Base-by-base conservation (phyloP, 1,140 invertebrate genomes). In the Pentalonia nigronervosa region DNA sequence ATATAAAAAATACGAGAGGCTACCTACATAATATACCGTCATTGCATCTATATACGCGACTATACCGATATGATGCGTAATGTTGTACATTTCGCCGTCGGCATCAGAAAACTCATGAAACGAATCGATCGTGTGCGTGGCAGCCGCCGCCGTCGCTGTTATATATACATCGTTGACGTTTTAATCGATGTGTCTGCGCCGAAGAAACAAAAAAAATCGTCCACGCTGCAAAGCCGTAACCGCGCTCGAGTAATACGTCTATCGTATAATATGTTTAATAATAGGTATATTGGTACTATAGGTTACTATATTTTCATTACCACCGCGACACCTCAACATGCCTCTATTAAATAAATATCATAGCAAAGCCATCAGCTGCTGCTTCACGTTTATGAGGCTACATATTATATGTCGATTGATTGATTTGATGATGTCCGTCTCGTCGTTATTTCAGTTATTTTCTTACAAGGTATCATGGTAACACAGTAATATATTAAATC, bases 61-160 rank as follows among this genome's bases (percentile, higher is more conserved):
- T 50, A 48, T 87, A 87, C 25, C 84, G 41, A 86, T 45, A 36
- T 11, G 21, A 45, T 30, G 14, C 41, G 84, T 45, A 47, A 30
- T 14, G 41, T 47, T 17, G 76, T 83, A 83, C 34, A 83, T 83
- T 83, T 87, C 30, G 45, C 86, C 88, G 48, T 3, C 88, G 36
- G 48, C 53, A 34, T 56, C 50, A 45, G 36, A 84, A 60, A 50
- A 93, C 47, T 93, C 48, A 92, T 50, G 67, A 36, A 56, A 83
- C 91, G 91, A 56, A 93, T 83, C 91, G 90, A 48, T 67, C 90
- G 76, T 60, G 50, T 76, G n/a, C 50, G 89, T 76, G 60, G n/a
- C 90, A 56, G 41, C 41, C 36, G 41, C n/a, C 30, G n/a, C 41
- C 56, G 30, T 45, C 20, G 6, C n/a, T 50, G n/a, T 34, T 53